Conservation (phyloP, 1,140 invertebrate genomes). For the Bombus turneri region DNA sequence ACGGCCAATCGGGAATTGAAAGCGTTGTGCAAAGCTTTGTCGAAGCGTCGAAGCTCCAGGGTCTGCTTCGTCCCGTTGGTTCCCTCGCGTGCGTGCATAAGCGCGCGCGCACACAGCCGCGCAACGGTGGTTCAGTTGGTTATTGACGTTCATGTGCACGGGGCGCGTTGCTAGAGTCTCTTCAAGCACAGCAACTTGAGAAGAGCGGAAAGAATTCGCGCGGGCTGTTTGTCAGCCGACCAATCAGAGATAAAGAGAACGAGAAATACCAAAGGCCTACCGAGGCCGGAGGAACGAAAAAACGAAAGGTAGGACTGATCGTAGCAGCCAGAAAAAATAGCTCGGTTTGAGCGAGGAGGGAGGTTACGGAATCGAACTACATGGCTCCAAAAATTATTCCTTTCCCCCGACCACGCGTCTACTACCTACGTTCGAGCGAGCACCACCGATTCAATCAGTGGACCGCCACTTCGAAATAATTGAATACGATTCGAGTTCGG, state of each 20-base stretch:
- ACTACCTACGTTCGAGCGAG: conserved; percentile 67
- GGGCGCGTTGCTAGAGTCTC: conserved; percentile 63
- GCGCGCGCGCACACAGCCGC: conserved; percentile 65
- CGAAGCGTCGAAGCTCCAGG: conserved; percentile 57
- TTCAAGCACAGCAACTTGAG: conserved; percentile 8
- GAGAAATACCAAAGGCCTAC: background rate
- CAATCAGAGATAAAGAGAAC: background rate
- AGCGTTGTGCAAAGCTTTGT: conserved; percentile 53
- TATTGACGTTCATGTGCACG: conserved; percentile 72
- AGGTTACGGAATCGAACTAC: conserved; percentile 57
- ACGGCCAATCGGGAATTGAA: conserved; percentile 54
- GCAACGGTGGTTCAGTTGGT: conserved; percentile 72
- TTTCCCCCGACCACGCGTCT: conserved; percentile 44
- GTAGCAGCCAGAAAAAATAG: conserved; percentile 10
- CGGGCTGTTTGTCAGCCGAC: background rate
- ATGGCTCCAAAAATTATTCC: conserved; percentile 68
- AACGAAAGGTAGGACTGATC: background rate
- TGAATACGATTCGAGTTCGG: background rate
- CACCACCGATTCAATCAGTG: conserved; percentile 73
- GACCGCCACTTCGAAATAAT: conserved; percentile 78
- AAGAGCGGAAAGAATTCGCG: conserved; percentile 35
- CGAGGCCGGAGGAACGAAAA: background rate
- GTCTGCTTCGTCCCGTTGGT: conserved; percentile 49
- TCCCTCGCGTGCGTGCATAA: conserved; percentile 46
- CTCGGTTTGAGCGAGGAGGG: conserved; percentile 15